Evolutionary conservation across 2,113 vertebrate genomes (phyloP).

Genomic region (Ptyas mucosa): DNA sequence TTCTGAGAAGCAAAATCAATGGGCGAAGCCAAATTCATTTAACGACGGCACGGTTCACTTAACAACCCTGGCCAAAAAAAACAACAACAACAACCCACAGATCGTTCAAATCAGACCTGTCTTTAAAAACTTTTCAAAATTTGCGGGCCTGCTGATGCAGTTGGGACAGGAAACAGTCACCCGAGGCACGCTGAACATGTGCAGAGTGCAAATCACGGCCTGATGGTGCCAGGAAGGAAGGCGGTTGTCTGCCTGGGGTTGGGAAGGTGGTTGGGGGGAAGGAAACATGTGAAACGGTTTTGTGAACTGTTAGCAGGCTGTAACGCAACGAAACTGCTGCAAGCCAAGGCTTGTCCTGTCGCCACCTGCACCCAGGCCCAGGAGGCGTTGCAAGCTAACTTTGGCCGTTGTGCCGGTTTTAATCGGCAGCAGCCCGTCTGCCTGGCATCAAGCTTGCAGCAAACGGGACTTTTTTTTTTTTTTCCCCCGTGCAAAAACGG

Average conservation of each 20-base stretch:
- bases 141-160: too few species aligned
- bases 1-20: not conserved
- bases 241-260: not conserved
- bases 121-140: not conserved
- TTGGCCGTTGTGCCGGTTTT: not conserved
- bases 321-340: constrained; percentile 8
- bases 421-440: not conserved
- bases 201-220: not conserved
- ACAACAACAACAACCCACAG: not conserved
- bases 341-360: not conserved
- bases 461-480: not conserved
- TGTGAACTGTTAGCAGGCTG: constrained; percentile 3
- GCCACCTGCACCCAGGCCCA: not conserved
- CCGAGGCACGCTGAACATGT: not conserved
- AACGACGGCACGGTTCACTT: not conserved
- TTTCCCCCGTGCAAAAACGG: not conserved
- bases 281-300: not conserved
- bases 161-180: not conserved
- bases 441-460: not conserved
- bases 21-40: not conserved
- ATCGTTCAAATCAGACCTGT: not conserved
- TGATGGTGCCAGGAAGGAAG: not conserved
- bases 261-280: too few species aligned
- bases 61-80: not conserved
- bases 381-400: not conserved